phyloP scores from a whole-genome alignment of 23 tunicate genomes.

The Ascidia mentula region DNA sequence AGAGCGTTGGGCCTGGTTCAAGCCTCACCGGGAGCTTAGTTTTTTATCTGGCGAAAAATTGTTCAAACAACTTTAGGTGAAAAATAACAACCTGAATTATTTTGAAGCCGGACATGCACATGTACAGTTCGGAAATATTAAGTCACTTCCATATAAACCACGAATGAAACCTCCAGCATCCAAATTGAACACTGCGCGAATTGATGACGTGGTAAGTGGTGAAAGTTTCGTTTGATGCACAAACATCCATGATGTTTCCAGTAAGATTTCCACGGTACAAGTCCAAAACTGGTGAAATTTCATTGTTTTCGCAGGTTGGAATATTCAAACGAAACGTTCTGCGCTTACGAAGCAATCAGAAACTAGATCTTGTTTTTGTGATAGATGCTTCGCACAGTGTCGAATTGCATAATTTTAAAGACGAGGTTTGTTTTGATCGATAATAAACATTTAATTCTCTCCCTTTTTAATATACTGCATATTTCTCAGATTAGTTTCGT shows the following conservation, averaged over 20 bases:
- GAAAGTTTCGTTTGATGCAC: too few relatives aligned
- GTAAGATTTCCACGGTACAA: too few relatives aligned
- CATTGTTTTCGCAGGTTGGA: constrained; percentile 35
- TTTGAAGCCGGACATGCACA: background rate
- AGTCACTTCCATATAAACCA: background rate
- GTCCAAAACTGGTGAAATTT: background rate
- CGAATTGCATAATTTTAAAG: constrained; percentile 59
- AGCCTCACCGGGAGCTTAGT: too few relatives aligned
- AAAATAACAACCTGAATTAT: background rate
- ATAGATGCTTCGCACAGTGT: constrained; percentile 91
- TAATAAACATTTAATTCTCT: too few relatives aligned
- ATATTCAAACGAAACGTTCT: constrained; percentile 66
- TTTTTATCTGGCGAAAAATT: too few relatives aligned
- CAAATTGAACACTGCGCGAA: background rate
- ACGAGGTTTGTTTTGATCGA: constrained; percentile 65
- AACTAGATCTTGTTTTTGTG: constrained; percentile 80
- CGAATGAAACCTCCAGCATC: background rate
- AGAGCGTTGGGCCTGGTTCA: too few relatives aligned
- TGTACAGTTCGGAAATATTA: background rate
- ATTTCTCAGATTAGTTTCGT: constrained; percentile 84
- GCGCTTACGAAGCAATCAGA: constrained; percentile 42
- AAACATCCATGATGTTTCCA: too few relatives aligned
- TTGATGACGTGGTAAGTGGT: constrained; percentile 5
- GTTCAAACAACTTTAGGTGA: too few relatives aligned
- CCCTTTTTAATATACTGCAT: too few relatives aligned